These are phyloP conservation scores for Sinohyriopsis cumingii DNA, from an alignment of 2,888 invertebrate species.

Conservation along the genomic window DNA sequence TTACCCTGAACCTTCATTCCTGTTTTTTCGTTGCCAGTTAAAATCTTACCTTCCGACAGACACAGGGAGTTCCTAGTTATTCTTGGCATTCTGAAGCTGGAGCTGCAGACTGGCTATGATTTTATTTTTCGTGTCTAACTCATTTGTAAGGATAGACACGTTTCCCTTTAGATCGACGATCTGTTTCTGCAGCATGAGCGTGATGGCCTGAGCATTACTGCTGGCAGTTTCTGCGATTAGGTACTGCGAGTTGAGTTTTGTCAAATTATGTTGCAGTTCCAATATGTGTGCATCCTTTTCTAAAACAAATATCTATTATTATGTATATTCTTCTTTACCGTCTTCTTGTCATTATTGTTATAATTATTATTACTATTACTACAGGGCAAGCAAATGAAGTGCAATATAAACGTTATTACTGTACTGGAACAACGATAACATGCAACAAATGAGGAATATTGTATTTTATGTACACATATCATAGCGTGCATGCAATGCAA, in stretches of 20 bases:
- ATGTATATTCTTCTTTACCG: no score
- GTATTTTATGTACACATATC: no score
- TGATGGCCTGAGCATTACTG: constrained; percentile 18
- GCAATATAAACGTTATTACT: no score
- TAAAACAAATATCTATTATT: constrained; percentile 3
- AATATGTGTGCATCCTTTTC: constrained; percentile 20
- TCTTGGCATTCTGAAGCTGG: constrained; percentile 10
- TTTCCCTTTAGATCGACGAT: constrained; percentile 18
- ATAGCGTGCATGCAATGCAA: no score
- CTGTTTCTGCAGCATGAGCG: constrained; percentile 21
- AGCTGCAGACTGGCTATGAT: constrained; percentile 18
- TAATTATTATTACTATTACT: no score
- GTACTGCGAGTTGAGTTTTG: constrained; percentile 23
- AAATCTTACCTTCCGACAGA: background rate
- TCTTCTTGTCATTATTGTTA: no score
- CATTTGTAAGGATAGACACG: constrained; percentile 7
- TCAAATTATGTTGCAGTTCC: constrained; percentile 21
- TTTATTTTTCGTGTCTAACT: constrained; percentile 16
- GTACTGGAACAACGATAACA: no score
- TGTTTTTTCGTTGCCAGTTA: background rate
- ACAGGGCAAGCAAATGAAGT: no score
- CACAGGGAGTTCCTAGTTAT: background rate
- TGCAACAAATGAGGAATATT: no score
- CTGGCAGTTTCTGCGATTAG: constrained; percentile 12
- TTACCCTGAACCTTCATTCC: no score